Base-by-base conservation (phyloP, 2,113 vertebrate genomes). In the Podarcis raffonei region DNA sequence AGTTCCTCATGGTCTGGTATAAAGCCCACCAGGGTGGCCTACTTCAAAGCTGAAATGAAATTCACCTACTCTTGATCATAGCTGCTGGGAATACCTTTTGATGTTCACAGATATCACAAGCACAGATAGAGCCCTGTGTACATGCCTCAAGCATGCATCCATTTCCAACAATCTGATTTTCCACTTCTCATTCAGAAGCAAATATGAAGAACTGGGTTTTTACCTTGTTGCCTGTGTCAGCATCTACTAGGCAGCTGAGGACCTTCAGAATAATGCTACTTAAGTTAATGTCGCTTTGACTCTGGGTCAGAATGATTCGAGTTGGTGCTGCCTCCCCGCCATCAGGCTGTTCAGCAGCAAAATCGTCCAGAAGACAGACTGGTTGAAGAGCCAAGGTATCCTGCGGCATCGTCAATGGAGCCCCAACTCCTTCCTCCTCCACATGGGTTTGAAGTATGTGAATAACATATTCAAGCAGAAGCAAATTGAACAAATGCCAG, bases 401-500 rank as follows among this genome's bases (percentile, higher is more conserved):
- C 68, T 94, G 85, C 22, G 91, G 83, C 65, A 87, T 1, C 0
- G 91, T 37, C 37, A 78, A 89, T 74, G 91, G 71, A 42, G 37
- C 93, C 85, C 91, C 20, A 4, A 96, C 89, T 76, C 85, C 87
- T 1, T 95, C 95, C 57, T 97, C 95, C 25, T 97, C 96, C 37
- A 94, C 35, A 37, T 88, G 91, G 7, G 94, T 96, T 90, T 95
- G 95, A 88, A 97, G 91, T 71, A 94, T 1, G 72, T 97, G 96
- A 94, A 91, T 93, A 75, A 95, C 94, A 53, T 96, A 96, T 87
- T 97, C 96, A 87, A 94, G 37, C 78, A 97, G 96, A 9, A 97
- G 94, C 92, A 96, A 87, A 37, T 95, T 95, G 85, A 97, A 88
- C 89, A 97, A 93, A 91, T 97, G 96, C 97, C 96, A 96, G 92